Percentiles rank a stretch among this genome's conserved stretches.
Evolutionary conservation across 2,797 vertebrate genomes (phyloP).

Genomic region (Parauchenoglanis ngamensis): DNA sequence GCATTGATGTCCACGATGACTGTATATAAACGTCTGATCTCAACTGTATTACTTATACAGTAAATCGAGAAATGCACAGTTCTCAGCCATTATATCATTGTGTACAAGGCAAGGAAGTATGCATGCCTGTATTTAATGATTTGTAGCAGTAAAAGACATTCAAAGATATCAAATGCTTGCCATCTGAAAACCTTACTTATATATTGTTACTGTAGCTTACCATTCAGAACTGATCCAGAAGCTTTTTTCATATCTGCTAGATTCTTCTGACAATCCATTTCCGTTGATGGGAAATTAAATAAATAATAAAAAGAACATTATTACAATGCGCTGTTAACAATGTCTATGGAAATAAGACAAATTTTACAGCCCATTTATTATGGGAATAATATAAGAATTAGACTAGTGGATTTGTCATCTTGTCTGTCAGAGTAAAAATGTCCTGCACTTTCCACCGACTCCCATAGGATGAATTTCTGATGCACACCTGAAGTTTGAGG

Average conservation of each 20-base stretch:
- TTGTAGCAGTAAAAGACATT: background rate
- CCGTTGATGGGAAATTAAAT: background rate
- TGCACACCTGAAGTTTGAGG: background rate
- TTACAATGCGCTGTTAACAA: background rate
- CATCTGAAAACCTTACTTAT: background rate
- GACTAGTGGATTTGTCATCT: background rate
- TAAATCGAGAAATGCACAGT: background rate
- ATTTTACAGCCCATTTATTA: background rate
- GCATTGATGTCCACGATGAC: too few species aligned
- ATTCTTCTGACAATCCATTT: conserved; percentile 1
- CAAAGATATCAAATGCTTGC: background rate
- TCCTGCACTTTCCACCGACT: background rate
- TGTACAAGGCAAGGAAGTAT: background rate
- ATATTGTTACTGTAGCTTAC: background rate
- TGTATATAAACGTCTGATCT: too few species aligned
- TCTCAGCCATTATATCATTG: background rate
- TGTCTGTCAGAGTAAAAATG: background rate
- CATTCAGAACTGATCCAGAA: background rate
- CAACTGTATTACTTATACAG: background rate
- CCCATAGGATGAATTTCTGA: background rate
- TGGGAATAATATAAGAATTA: background rate
- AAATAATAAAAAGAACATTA: background rate
- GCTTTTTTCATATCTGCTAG: background rate
- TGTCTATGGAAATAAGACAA: background rate
- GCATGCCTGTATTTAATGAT: background rate